These are phyloP conservation scores for Ctenopoma multispine DNA, from an alignment of 2,797 vertebrate species.

Conservation along the genomic window DNA sequence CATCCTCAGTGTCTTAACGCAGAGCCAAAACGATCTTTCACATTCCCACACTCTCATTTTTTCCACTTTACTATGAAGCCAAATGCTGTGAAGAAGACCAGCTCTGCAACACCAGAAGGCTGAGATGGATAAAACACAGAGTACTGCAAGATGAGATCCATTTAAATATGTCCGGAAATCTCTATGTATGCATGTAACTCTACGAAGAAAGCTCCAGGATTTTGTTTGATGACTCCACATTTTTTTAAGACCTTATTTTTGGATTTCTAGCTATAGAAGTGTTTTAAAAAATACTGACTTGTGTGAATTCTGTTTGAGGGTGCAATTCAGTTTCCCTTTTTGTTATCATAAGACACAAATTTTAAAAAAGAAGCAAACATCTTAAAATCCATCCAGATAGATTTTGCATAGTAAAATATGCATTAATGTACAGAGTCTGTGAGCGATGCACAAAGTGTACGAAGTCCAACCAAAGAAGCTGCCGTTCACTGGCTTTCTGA, in stretches of 20 bases:
- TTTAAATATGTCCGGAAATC: no score
- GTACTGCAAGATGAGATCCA: no score
- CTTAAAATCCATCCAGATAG: slow-evolving; percentile 45
- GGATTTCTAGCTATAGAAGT: slow-evolving; percentile 58
- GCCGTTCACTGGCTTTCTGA: slow-evolving; percentile 5
- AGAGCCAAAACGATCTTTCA: no score
- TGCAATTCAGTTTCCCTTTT: slow-evolving; percentile 31
- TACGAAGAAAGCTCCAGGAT: slow-evolving; percentile 12
- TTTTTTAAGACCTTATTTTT: neutral
- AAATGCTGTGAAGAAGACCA: no score
- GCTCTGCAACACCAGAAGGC: no score
- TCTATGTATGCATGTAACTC: slow-evolving; percentile 1
- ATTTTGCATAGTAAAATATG: slow-evolving; percentile 72
- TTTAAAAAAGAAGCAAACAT: slow-evolving; percentile 34
- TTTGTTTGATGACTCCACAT: slow-evolving; percentile 4
- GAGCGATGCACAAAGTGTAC: slow-evolving; percentile 2
- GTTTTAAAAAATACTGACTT: slow-evolving; percentile 28
- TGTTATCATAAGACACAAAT: slow-evolving; percentile 21
- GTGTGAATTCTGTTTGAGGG: slow-evolving; percentile 29
- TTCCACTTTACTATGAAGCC: no score
- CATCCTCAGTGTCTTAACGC: neutral
- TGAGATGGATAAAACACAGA: no score
- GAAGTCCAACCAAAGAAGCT: slow-evolving; percentile 8
- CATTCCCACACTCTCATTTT: no score
- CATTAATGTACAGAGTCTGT: slow-evolving; percentile 52